These are phyloP conservation scores for Cochlearius cochlearius DNA, from an alignment of 2,113 vertebrate genomes.

Conservation along the genomic window DNA sequence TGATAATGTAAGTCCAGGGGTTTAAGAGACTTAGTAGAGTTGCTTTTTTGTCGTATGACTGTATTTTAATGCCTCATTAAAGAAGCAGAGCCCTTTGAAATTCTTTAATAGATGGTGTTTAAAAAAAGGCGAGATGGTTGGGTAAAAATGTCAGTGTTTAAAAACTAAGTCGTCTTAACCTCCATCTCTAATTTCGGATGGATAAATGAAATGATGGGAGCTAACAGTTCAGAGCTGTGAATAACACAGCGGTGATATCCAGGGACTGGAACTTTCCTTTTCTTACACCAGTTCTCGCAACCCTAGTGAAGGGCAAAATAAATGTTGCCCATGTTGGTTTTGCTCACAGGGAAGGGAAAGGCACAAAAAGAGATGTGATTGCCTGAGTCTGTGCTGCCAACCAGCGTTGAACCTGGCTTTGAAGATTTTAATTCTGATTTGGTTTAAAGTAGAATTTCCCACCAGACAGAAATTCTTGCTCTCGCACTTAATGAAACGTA, in stretches of 20 bases:
- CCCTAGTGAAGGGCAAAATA: neutral
- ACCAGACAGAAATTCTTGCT: neutral
- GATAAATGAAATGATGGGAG: neutral
- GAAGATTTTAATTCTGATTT: neutral
- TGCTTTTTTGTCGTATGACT: conserved; percentile 79
- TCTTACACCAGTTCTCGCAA: neutral
- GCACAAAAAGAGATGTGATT: neutral
- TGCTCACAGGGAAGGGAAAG: neutral
- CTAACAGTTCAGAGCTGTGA: neutral
- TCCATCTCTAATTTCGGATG: conserved; percentile 14
- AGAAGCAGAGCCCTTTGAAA: conserved; percentile 67
- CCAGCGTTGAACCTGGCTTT: neutral
- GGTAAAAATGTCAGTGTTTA: conserved; percentile 47
- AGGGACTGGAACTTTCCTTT: neutral
- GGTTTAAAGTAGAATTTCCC: neutral
- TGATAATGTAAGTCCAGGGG: conserved; percentile 83
- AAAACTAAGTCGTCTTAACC: neutral
- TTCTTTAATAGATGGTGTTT: conserved; percentile 59
- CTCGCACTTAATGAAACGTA: neutral
- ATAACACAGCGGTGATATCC: neutral
- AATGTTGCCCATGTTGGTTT: neutral
- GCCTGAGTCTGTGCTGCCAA: neutral
- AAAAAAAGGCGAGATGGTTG: conserved; percentile 21
- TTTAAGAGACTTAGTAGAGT: conserved; percentile 76
- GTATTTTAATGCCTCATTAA: conserved; percentile 76